Evolutionary conservation across 2,113 vertebrate genomes (phyloP).

Genomic region (Psittacula cyanocephala): DNA sequence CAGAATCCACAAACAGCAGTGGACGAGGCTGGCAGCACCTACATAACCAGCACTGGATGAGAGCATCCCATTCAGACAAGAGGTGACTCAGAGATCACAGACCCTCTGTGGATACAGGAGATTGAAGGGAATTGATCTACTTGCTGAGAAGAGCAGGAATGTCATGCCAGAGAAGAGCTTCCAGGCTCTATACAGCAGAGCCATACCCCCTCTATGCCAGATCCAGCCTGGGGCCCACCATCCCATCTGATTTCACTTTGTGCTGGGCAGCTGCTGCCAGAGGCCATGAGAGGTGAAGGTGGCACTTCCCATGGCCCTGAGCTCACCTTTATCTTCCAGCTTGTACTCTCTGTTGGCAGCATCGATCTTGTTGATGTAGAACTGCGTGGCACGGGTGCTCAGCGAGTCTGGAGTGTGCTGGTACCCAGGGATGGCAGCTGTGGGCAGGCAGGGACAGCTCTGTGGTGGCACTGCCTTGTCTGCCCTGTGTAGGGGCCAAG

Average conservation of each 20-base stretch:
- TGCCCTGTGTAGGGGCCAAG: conserved; percentile 48
- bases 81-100: background rate
- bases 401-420: conserved; percentile 85
- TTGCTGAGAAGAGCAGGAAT: background rate
- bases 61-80: background rate
- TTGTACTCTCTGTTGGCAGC: conserved; percentile 86
- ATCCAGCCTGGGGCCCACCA: background rate
- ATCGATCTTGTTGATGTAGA: conserved; percentile 89
- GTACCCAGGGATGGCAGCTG: conserved; percentile 93
- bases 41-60: background rate
- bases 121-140: background rate
- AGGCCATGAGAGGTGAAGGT: background rate
- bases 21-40: background rate
- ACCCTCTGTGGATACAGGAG: background rate
- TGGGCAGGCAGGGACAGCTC: conserved; percentile 9
- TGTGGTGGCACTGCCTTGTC: conserved; percentile 17
- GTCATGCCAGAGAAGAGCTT: background rate
- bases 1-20: background rate
- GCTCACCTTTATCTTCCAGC: conserved; percentile 92
- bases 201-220: background rate
- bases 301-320: background rate
- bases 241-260: background rate
- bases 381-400: conserved; percentile 82
- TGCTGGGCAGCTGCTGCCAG: background rate
- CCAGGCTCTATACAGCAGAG: background rate